A percentile compares a stretch with the other conserved stretches of the same genome.
Conservation (phyloP, 2,113 vertebrate species). For the Semnopithecus entellus region DNA sequence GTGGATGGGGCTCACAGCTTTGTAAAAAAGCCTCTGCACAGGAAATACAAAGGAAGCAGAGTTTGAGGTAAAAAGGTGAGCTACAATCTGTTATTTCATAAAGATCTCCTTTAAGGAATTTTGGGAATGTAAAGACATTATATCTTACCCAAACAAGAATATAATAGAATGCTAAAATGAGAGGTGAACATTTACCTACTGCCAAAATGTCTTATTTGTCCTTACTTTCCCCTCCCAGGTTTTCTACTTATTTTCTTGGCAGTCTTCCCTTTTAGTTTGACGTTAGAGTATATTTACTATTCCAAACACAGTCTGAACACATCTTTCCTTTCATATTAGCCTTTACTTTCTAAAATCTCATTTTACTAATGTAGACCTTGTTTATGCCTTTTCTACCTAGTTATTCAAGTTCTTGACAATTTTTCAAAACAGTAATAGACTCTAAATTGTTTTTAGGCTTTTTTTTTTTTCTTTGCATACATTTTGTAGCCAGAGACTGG, state of each 20-base stretch:
- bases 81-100: not conserved
- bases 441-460: not conserved
- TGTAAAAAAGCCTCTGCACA: not conserved
- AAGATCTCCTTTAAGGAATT: not conserved
- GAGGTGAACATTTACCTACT: not conserved
- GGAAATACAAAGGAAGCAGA: not conserved
- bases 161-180: not conserved
- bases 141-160: not conserved
- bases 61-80: not conserved
- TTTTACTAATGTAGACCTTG: not conserved
- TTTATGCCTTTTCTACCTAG: not conserved
- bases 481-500: not conserved
- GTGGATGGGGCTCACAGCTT: not conserved
- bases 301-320: not conserved
- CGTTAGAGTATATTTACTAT: not conserved
- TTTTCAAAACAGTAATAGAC: not conserved
- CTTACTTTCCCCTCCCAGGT: not conserved
- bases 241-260: not conserved
- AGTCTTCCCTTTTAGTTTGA: not conserved
- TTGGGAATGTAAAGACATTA: not conserved
- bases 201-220: not conserved
- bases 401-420: not conserved
- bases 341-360: not conserved
- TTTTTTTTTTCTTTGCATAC: not conserved
- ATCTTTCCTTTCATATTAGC: constrained; percentile 4